Base-by-base conservation (phyloP, 2,113 vertebrate species). In the Sitta europaea region DNA sequence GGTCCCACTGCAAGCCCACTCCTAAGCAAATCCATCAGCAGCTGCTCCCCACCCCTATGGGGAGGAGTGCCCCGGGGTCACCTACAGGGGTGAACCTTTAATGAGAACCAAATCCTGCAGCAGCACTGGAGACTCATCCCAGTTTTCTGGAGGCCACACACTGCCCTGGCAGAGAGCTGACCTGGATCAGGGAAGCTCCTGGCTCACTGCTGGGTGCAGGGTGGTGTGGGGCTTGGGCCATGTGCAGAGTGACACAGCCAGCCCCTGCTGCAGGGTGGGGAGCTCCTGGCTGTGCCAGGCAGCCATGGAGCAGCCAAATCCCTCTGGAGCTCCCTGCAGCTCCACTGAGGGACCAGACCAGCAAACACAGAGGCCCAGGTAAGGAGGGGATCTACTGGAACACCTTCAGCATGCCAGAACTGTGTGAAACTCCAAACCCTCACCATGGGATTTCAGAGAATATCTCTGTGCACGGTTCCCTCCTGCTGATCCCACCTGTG, bases 181-280 rank as follows among this genome's bases (percentile, higher is more conserved):
- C 27, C 33, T 36, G 1, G 0, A 29, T 2, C 90, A 40, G 38
- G n/a, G 45, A 0, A 0, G n/a, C n/a, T 55, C 48, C 66, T 35
- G 38, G 63, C 50, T 61, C 33, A 6, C 0, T 35, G 54, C 61
- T 50, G 78, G 54, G 8, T 29, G 9, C 71, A 23, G n/a, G 51
- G 42, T 5, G 45, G 53, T 1, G 36, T 17, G 55, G 28, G 6
- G 5, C n/a, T n/a, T 24, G 33, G 6, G 25, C 31, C 88, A 28
- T 31, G 73, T 19, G 42, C 71, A 55, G 51, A 0, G 0, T 18
- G 48, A 42, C 6, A 5, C 43, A 83, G 23, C 31, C 73, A 43
- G 4, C 0, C 2, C 10, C 15, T 9, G 23, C 66, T 51, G 10
- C 8, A 43, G 57, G 29, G n/a, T 7, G 11, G 31, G 4, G 28